Base-by-base conservation (phyloP, 2,888 invertebrate genomes). In the Drosophila algonquin region DNA sequence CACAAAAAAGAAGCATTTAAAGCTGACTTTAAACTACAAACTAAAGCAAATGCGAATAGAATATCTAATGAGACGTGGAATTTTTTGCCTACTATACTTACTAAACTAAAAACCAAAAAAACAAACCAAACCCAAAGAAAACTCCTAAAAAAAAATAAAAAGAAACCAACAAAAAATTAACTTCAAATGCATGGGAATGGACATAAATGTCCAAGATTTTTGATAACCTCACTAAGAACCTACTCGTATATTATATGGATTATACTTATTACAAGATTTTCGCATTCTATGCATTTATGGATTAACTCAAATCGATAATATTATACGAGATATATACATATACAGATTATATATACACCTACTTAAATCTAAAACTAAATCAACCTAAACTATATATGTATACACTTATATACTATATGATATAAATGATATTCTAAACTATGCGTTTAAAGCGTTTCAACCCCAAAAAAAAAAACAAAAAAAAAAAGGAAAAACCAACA, bases 381-480 rank as follows among this genome's bases (percentile, higher is more conserved):
- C 68, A 63, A 78, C 70, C 75, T 83, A 80, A 76, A 73, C 40
- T 40, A 35, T 12, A 35, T 55, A 65, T 73, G 58, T 72, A 78
- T 75, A 81, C 81, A 81, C 76, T 74, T 81, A 76, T 81, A 64
- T 55, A 58, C 51, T 53, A 65, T 61, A 60, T 54, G 65, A 55
- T 67, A 73, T 59, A 71, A 77, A 77, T 74, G 82, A 77, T 85
- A 83, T 83, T 83, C 83, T 83, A 83, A 83, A 83, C 76, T 80
- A 85, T 85, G 75, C 88, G 83, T 84, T 84, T 63, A 75, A 84
- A 84, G 83, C 86, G 83, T 84, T 84, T 84, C 86, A 87, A 63
- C 72, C 71, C 63, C 14, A 44, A 63, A 48, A 58, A 70, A 71
- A 35, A 47, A 30, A 44, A 63, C 48, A 57, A 62, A 71, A n/a